Conservation (phyloP, 2,888 invertebrate species). For the Masnerella sp. region DNA sequence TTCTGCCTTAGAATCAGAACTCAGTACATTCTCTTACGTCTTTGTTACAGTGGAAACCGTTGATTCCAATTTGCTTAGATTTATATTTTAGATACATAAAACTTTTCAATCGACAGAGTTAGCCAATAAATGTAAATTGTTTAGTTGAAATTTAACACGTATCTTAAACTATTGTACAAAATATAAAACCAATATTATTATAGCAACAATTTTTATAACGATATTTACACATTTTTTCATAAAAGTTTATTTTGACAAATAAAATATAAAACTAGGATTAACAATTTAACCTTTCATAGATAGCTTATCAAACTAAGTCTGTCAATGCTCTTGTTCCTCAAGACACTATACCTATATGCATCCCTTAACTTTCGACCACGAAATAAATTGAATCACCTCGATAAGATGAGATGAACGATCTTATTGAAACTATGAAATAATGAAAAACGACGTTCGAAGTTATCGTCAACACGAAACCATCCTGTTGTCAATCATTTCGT, state of each 20-base stretch:
- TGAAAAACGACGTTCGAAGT: conserved; percentile 40
- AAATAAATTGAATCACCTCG: conserved; percentile 39
- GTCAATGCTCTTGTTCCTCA: conserved; percentile 21
- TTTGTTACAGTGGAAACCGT: conserved; percentile 25
- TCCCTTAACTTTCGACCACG: conserved; percentile 24
- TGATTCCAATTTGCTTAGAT: conserved; percentile 24
- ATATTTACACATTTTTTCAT: too few species aligned
- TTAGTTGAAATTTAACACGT: too few species aligned
- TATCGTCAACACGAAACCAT: conserved; percentile 2
- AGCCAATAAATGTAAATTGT: too few species aligned
- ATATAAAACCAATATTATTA: conserved; percentile 15
- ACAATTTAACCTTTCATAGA: too few species aligned
- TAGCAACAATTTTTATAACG: too few species aligned
- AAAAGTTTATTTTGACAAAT: too few species aligned
- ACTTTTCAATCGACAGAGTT: conserved; percentile 17
- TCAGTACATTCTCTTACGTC: conserved; percentile 29
- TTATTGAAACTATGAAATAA: conserved; percentile 39
- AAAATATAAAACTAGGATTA: too few species aligned
- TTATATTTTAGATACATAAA: conserved; percentile 21
- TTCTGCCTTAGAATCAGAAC: conserved; percentile 21
- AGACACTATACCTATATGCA: conserved; percentile 15
- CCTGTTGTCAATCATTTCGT: conserved; percentile 16
- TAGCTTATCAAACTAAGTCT: conserved; percentile 27
- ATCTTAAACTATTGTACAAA: conserved; percentile 9
- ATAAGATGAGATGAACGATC: conserved; percentile 25